Evolutionary conservation across 1,140 invertebrate genomes (phyloP).

Genomic region (Gonatopus flavifemur): DNA sequence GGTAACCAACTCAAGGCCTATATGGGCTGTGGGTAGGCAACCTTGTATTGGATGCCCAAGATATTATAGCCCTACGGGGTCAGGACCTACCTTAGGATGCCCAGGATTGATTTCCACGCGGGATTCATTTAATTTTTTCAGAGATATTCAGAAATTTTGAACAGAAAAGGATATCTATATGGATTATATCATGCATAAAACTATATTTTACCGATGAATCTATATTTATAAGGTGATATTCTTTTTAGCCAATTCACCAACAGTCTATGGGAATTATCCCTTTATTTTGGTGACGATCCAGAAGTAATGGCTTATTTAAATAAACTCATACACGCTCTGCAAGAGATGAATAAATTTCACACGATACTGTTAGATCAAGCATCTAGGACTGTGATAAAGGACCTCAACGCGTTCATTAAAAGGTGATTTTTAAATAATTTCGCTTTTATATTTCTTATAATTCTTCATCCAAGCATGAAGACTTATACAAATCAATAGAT

Average conservation of each 20-base stretch:
- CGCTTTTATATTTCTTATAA: too few relatives aligned
- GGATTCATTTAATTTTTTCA: too few relatives aligned
- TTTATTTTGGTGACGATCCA: conserved; percentile 75
- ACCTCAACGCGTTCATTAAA: conserved; percentile 85
- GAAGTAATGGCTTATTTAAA: conserved; percentile 69
- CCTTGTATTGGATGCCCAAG: too few relatives aligned
- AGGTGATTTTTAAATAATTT: conserved; percentile 67
- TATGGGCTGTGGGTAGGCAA: too few relatives aligned
- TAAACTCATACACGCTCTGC: conserved; percentile 73
- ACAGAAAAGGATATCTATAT: conserved; percentile 22
- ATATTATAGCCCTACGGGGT: too few relatives aligned
- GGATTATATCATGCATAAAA: conserved; percentile 21
- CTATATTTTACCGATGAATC: conserved; percentile 16
- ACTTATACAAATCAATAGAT: too few relatives aligned
- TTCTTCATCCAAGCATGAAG: too few relatives aligned
- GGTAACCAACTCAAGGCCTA: too few relatives aligned
- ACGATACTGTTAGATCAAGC: conserved; percentile 88
- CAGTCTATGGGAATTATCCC: conserved; percentile 79
- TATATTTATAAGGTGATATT: conserved; percentile 19
- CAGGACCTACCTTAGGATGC: too few relatives aligned
- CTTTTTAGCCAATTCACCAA: conserved; percentile 74
- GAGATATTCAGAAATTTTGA: too few relatives aligned
- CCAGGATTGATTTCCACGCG: too few relatives aligned
- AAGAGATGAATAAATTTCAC: conserved; percentile 91
- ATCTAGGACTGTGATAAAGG: conserved; percentile 84